Percentiles rank a stretch among this genome's conserved stretches.
phyloP scores from a whole-genome alignment of 2,888 invertebrate genomes.

The Urechis unicinctus region DNA sequence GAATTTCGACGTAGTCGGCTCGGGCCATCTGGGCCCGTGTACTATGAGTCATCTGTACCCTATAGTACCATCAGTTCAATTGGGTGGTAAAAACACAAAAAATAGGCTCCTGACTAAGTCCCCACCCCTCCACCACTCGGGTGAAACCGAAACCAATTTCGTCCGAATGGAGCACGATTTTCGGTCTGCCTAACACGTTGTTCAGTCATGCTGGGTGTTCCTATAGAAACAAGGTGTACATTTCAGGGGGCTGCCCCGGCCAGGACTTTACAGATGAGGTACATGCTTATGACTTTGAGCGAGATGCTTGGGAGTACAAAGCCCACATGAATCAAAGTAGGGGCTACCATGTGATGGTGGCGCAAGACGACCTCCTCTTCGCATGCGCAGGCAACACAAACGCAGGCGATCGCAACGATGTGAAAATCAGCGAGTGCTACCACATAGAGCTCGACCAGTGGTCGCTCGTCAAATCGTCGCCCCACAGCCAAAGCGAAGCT shows the following conservation, averaged over 20 bases:
- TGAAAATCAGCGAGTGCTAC: slow-evolving; percentile 21
- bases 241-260: slow-evolving; percentile 24
- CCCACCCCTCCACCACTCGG: too few species aligned
- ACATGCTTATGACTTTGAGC: slow-evolving; percentile 19
- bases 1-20: too few species aligned
- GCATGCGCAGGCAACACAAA: slow-evolving; percentile 25
- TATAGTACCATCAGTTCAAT: too few species aligned
- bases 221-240: slow-evolving; percentile 19
- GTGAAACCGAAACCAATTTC: too few species aligned
- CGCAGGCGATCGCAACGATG: slow-evolving; percentile 23
- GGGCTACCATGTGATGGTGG: slow-evolving; percentile 25
- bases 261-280: slow-evolving; percentile 25
- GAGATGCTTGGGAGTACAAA: slow-evolving; percentile 19
- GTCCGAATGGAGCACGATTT: slow-evolving; percentile 20
- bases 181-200: slow-evolving; percentile 19
- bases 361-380: slow-evolving; percentile 17
- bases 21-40: too few species aligned
- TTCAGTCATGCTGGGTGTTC: slow-evolving; percentile 25
- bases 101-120: too few species aligned
- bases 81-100: too few species aligned
- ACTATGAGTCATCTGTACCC: too few species aligned
- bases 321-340: slow-evolving; percentile 21
- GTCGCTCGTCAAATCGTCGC: slow-evolving; percentile 19
- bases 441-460: slow-evolving; percentile 22
- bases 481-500: slow-evolving; percentile 23